Conservation (phyloP, 1,140 invertebrate species). For the Drosophila athabasca region DNA sequence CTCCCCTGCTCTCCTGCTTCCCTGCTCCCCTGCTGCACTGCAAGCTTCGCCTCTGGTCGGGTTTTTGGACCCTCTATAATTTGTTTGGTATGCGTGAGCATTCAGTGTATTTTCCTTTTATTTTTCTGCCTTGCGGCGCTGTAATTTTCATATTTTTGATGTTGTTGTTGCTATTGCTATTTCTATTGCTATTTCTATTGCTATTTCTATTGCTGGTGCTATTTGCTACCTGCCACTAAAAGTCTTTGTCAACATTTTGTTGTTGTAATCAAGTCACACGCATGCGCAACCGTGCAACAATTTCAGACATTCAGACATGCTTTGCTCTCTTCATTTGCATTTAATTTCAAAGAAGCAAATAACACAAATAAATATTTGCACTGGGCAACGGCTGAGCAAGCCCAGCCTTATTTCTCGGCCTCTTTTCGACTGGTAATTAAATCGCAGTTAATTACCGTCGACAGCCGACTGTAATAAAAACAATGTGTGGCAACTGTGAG, state of each 20-base stretch:
- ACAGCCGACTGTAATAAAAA: conserved; percentile 45
- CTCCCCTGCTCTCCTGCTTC: too few species aligned
- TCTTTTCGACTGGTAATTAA: conserved; percentile 48
- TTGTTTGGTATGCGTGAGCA: conserved; percentile 53
- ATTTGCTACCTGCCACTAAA: conserved; percentile 42
- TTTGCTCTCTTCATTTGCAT: conserved; percentile 61
- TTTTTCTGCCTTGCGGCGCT: conserved; percentile 25
- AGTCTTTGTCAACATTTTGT: conserved; percentile 54
- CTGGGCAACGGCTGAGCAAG: too few species aligned
- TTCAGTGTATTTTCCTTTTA: conserved; percentile 59
- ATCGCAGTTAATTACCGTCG: conserved; percentile 59
- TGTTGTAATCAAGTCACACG: conserved; percentile 60
- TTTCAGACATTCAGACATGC: conserved; percentile 29
- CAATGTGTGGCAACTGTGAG: conserved; percentile 63
- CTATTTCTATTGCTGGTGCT: background rate
- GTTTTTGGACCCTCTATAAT: conserved; percentile 45
- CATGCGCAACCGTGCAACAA: conserved; percentile 47
- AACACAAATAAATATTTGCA: conserved; percentile 4
- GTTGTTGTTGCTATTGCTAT: conserved; percentile 23
- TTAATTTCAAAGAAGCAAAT: conserved; percentile 47
- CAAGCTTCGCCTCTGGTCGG: conserved; percentile 2
- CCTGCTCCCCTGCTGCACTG: too few species aligned
- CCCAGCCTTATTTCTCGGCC: background rate
- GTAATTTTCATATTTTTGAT: conserved; percentile 48
- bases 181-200: too few species aligned